These are phyloP conservation scores for Hyppa rectilinea DNA, from an alignment of 2,888 invertebrate genomes.

Conservation along the genomic window DNA sequence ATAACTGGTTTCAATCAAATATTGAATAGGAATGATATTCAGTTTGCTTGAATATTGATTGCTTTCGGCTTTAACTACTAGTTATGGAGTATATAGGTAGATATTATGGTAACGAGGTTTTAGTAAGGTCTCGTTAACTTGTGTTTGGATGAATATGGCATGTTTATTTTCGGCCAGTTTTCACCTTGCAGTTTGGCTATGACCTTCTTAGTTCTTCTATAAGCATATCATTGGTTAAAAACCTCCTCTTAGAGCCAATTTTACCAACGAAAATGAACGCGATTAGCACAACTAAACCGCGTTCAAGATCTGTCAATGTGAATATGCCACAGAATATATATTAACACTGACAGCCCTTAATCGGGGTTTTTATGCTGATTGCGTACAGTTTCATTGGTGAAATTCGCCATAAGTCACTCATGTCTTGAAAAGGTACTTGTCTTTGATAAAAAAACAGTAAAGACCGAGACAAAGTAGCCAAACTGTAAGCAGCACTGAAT, in stretches of 20 bases:
- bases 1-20: slow-evolving; percentile 51
- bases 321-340: too few relatives aligned
- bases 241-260: neutral
- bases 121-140: slow-evolving; percentile 1
- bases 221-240: too few relatives aligned
- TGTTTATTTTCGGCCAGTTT: neutral
- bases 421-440: neutral
- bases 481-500: neutral
- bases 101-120: slow-evolving; percentile 3
- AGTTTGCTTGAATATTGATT: slow-evolving; percentile 25
- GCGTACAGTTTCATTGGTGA: too few relatives aligned
- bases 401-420: too few relatives aligned
- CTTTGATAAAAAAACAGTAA: neutral
- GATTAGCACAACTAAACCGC: too few relatives aligned
- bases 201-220: neutral
- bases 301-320: too few relatives aligned
- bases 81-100: neutral
- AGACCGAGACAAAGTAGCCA: neutral
- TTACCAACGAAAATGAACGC: too few relatives aligned
- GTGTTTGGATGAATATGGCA: neutral
- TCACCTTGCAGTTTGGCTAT: neutral
- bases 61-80: slow-evolving; percentile 41
- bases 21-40: slow-evolving; percentile 33
- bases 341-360: too few relatives aligned
- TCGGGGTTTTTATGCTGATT: too few relatives aligned